Conservation (phyloP, 2,113 vertebrate species). For the Xenopus borealis region DNA sequence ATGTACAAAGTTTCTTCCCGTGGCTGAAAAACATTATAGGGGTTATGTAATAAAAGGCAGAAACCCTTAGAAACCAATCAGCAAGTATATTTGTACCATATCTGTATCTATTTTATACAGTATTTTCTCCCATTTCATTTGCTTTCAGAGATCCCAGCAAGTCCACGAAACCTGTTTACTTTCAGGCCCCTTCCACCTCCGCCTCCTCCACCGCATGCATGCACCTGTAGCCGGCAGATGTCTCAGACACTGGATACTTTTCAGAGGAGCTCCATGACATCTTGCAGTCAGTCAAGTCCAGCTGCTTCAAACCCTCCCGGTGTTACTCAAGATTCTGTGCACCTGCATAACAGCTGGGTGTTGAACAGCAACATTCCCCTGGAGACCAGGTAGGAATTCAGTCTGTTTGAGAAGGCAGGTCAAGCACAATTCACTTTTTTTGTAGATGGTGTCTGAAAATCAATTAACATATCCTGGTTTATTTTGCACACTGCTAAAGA, state of each 20-base stretch:
- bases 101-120: not conserved
- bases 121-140: conserved; percentile 32
- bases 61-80: no score
- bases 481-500: conserved; percentile 9
- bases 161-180: conserved; percentile 90
- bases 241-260: conserved; percentile 80
- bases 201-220: conserved; percentile 85
- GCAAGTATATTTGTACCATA: not conserved
- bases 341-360: conserved; percentile 96
- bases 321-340: conserved; percentile 72
- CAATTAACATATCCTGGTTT: conserved; percentile 5
- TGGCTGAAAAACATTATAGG: no score
- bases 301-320: conserved; percentile 68
- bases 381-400: conserved; percentile 83
- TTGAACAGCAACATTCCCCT: conserved; percentile 95
- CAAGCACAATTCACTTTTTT: not conserved
- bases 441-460: conserved; percentile 9
- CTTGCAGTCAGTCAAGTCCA: conserved; percentile 83
- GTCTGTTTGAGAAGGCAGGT: not conserved
- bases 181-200: conserved; percentile 90
- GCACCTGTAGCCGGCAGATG: conserved; percentile 85
- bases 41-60: no score
- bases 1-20: no score
- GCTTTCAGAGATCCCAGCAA: conserved; percentile 80
- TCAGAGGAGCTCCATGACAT: conserved; percentile 89